Evolutionary conservation across 2,888 invertebrate species (phyloP), one percentile per base, ranked within the genome.

Genomic region (Pristionchus exspectatus): DNA sequence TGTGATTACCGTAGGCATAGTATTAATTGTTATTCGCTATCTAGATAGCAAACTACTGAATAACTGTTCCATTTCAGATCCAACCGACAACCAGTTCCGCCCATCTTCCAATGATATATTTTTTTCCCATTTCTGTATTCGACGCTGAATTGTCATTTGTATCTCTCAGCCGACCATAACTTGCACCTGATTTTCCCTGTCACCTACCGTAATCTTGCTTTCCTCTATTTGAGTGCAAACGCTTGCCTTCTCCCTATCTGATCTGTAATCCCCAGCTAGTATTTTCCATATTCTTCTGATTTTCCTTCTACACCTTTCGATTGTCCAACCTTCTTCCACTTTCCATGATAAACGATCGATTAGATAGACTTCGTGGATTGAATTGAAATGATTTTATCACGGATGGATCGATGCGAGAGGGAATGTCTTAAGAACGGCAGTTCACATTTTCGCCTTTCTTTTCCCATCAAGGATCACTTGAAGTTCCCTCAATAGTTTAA

Each of bases 401-500:
- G 5, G 2, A 59, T 59, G 3, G 2, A 3, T 59, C 3, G 24
- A 59, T 59, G 5, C 21, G 1, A 18, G 21, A 24, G 24, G 59
- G 59, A 5, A 21, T 38, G 38, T 38, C 38, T 38, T 38, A 5
- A n/a, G 56, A 2, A 2, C 9, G 9, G 72, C 2, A 9, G 33
- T 74, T 59, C 92, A 93, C 90, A 94, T 87, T 87, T 94, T 94
- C 33, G 93, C 90, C 90, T 93, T 94, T 90, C 91, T 92, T 81
- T 90, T 90, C 90, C 90, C 91, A 54, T 94, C 93, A 50, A 93
- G 90, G 74, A 93, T 90, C 0, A 90, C 96, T 89, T 97, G 97
- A 91, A 98, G 96, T 96, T 98, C 98, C 95, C 98, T 98, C 9
- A 97, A 97, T 88, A 98, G 96, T 97, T 98, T 97, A 27, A 98